Conservation (phyloP, 2,797 vertebrate genomes). For the Sibirionetta formosa region DNA sequence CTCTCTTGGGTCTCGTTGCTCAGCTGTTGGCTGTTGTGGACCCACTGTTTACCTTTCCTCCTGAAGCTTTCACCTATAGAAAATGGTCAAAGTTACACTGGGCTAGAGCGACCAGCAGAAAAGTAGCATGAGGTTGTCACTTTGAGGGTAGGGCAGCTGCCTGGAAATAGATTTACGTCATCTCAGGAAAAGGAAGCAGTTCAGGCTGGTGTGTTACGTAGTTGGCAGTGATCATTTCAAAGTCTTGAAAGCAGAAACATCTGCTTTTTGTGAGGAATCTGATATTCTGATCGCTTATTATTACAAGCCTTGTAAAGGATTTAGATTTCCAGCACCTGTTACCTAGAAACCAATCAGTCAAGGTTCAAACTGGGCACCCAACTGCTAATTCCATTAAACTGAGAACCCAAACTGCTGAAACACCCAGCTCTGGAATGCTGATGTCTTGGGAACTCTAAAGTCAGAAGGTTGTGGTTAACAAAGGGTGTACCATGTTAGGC, state of each 20-base stretch:
- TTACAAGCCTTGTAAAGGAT: not conserved
- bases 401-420: not conserved
- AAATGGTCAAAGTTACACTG: not conserved
- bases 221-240: not conserved
- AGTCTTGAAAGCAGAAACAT: not conserved
- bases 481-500: not conserved
- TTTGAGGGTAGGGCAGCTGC: not conserved
- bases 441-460: not conserved
- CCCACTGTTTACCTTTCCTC: not conserved
- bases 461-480: not conserved
- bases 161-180: not conserved
- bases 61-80: not conserved
- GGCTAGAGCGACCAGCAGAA: not conserved
- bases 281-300: not conserved
- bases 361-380: not conserved
- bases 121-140: not conserved
- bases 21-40: not conserved
- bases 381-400: not conserved
- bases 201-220: accelerated
- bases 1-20: not conserved
- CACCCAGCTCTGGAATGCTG: not conserved
- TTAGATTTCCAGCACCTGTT: not conserved
- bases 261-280: not conserved
- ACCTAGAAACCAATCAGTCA: not conserved
- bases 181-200: not conserved